phyloP scores from a whole-genome alignment of 2,113 vertebrate species.

The Asarcornis scutulata region DNA sequence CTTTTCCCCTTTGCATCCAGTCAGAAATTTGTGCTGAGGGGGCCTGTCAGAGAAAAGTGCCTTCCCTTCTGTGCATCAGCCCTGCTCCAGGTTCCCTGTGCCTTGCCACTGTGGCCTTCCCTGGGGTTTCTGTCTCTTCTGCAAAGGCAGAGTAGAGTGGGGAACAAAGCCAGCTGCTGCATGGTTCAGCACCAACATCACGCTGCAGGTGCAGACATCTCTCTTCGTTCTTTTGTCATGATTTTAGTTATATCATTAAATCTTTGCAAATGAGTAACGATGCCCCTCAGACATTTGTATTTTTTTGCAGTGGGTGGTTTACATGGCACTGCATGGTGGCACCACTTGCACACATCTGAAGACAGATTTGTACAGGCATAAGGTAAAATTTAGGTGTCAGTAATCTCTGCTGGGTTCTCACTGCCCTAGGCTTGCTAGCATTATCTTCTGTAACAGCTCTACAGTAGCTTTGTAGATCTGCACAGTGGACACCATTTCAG shows the following conservation, averaged over 20 bases:
- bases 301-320: background rate
- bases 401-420: background rate
- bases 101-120: background rate
- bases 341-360: background rate
- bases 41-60: background rate
- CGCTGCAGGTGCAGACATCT: background rate
- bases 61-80: background rate
- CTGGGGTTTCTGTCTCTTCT: no score
- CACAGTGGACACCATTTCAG: background rate
- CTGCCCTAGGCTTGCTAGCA: background rate
- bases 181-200: rapidly evolving
- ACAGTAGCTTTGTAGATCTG: background rate
- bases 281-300: background rate
- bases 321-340: background rate
- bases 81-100: rapidly evolving
- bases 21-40: background rate
- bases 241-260: background rate
- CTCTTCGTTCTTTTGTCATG: background rate
- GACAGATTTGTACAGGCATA: background rate
- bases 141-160: background rate
- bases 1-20: background rate
- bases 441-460: background rate
- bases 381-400: background rate
- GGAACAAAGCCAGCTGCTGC: background rate
- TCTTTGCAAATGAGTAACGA: background rate